Evolutionary conservation across 2,797 vertebrate species (phyloP).

Genomic region (Poecilia velifera): DNA sequence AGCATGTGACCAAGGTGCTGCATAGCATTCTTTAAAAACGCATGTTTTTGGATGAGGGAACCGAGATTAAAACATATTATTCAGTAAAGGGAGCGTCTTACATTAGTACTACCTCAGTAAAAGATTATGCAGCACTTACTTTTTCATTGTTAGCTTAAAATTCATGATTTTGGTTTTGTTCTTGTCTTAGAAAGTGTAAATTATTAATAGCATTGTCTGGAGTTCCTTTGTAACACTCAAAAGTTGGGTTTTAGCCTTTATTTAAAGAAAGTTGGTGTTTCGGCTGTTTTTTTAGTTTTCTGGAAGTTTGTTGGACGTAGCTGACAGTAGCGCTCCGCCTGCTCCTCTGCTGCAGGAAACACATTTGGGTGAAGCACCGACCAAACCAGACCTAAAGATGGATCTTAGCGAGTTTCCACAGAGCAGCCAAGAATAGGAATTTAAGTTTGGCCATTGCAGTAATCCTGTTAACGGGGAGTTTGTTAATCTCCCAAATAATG

Average conservation of each 20-base stretch:
- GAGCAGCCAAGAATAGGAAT: background rate
- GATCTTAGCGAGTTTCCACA: background rate
- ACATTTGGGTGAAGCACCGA: background rate
- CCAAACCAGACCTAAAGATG: background rate
- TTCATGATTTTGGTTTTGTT: background rate
- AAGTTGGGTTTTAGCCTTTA: background rate
- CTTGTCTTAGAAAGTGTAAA: background rate
- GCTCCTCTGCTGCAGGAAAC: background rate
- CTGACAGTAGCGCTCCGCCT: too few relatives aligned
- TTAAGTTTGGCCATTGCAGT: background rate
- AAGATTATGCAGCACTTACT: background rate
- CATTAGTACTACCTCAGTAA: background rate
- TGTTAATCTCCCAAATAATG: background rate
- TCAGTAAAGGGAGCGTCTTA: background rate
- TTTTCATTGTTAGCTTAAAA: background rate
- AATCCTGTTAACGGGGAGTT: background rate
- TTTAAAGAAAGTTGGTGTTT: background rate
- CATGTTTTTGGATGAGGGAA: background rate
- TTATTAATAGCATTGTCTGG: background rate
- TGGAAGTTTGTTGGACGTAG: too few relatives aligned
- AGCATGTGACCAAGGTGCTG: background rate
- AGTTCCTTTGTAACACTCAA: background rate
- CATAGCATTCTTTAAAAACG: background rate
- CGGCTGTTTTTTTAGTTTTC: background rate
- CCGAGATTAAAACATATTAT: background rate